Conservation (phyloP, 1,140 invertebrate genomes). For the Oryctes rhinoceros region DNA sequence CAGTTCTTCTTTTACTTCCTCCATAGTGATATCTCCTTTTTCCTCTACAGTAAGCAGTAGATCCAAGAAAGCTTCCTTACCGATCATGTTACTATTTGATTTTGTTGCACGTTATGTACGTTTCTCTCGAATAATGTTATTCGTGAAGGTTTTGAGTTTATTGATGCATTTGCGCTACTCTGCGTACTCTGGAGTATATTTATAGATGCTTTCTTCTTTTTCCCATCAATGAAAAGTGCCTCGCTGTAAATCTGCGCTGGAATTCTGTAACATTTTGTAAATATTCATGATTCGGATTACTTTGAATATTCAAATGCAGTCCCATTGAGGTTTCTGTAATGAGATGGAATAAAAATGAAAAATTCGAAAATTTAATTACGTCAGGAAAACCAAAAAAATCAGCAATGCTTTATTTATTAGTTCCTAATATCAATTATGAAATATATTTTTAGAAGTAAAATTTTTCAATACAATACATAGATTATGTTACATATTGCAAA, state of each 20-base stretch:
- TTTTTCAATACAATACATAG: too few species aligned
- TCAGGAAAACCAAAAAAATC: too few species aligned
- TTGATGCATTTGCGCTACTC: neutral
- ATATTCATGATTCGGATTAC: neutral
- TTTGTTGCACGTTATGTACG: conserved; percentile 1
- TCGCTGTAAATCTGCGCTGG: neutral
- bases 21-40: conserved; percentile 63
- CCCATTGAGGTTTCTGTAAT: conserved; percentile 18
- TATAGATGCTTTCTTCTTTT: conserved; percentile 65
- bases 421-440: too few species aligned
- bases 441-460: too few species aligned
- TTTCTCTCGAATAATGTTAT: conserved; percentile 63
- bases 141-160: conserved; percentile 72
- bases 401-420: too few species aligned
- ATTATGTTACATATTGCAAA: too few species aligned
- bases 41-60: conserved; percentile 67
- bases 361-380: too few species aligned
- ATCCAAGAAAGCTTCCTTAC: conserved; percentile 79
- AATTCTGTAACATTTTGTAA: neutral
- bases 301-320: conserved; percentile 2
- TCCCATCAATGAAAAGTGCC: conserved; percentile 50
- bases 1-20: conserved; percentile 77
- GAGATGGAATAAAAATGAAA: too few species aligned
- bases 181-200: neutral
- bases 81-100: conserved; percentile 56